A percentile compares a stretch with the other conserved stretches of the same genome.
phyloP scores from a whole-genome alignment of 2,888 invertebrate species.

The Pegoplata infirma region DNA sequence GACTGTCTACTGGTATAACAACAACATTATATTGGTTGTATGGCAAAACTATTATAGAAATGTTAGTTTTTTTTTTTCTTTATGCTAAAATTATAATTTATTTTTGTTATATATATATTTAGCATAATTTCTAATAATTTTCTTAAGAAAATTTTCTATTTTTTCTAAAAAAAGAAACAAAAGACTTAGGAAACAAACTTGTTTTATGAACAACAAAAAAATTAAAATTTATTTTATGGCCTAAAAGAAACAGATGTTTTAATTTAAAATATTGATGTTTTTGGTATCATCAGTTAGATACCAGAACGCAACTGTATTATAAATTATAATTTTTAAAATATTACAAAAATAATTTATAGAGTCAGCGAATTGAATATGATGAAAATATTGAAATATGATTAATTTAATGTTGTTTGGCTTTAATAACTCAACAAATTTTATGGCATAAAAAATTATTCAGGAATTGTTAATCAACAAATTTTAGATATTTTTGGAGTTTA shows the following conservation, averaged over 20 bases:
- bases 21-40: slow-evolving; percentile 30
- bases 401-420: too few relatives aligned
- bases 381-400: too few relatives aligned
- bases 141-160: slow-evolving; percentile 14
- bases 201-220: slow-evolving; percentile 14
- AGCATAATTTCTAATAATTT: slow-evolving; percentile 56
- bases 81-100: slow-evolving; percentile 29
- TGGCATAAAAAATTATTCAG: too few relatives aligned
- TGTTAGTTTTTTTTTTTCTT: too few relatives aligned
- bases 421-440: too few relatives aligned
- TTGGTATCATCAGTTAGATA: too few relatives aligned
- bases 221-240: not conserved
- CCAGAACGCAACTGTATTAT: too few relatives aligned
- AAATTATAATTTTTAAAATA: too few relatives aligned
- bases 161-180: slow-evolving; percentile 36
- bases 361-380: too few relatives aligned
- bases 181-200: slow-evolving; percentile 37
- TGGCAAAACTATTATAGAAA: slow-evolving; percentile 54
- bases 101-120: slow-evolving; percentile 38
- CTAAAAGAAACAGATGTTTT: not conserved
- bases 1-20: slow-evolving; percentile 13
- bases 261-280: not conserved
- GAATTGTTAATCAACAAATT: too few relatives aligned
- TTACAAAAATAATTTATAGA: too few relatives aligned
- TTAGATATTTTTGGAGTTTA: too few relatives aligned